phyloP scores from a whole-genome alignment of 1,140 invertebrate genomes.

The Rhyacophila brunnea region DNA sequence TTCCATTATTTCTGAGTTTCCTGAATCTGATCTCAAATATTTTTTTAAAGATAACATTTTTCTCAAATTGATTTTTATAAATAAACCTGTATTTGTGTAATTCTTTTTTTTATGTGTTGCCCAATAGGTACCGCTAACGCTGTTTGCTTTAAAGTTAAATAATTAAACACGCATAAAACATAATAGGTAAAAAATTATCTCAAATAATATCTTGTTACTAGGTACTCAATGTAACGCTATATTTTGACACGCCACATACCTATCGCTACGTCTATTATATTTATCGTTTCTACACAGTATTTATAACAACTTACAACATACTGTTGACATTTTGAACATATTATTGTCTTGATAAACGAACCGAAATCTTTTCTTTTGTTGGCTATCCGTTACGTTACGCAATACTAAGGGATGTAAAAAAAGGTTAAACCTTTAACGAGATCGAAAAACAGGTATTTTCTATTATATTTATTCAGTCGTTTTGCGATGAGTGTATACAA shows the following conservation, averaged over 20 bases:
- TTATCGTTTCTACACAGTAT: slow-evolving; percentile 19
- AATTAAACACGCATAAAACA: too few species aligned
- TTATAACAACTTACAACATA: slow-evolving; percentile 9
- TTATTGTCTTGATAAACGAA: slow-evolving; percentile 24
- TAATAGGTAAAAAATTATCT: background rate
- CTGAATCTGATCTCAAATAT: too few species aligned
- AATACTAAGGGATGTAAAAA: background rate
- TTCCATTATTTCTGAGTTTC: too few species aligned
- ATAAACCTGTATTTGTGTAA: too few species aligned
- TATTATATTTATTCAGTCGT: slow-evolving; percentile 20
- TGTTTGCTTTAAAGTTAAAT: too few species aligned
- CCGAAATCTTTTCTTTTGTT: background rate
- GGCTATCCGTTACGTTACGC: too few species aligned
- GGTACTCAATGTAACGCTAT: slow-evolving; percentile 21
- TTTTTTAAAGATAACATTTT: too few species aligned
- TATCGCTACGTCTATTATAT: slow-evolving; percentile 13
- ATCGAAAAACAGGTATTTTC: slow-evolving; percentile 17
- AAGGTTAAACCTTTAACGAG: slow-evolving; percentile 14
- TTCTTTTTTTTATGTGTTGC: too few species aligned
- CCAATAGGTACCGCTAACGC: too few species aligned
- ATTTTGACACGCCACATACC: slow-evolving; percentile 24
- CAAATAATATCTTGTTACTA: slow-evolving; percentile 26
- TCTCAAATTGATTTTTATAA: too few species aligned
- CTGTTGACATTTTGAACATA: slow-evolving; percentile 20
- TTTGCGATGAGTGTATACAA: background rate